A percentile compares a stretch with the other conserved stretches of the same genome.
Evolutionary conservation across 2,113 vertebrate genomes (phyloP).

Genomic region (Petroica traversi): DNA sequence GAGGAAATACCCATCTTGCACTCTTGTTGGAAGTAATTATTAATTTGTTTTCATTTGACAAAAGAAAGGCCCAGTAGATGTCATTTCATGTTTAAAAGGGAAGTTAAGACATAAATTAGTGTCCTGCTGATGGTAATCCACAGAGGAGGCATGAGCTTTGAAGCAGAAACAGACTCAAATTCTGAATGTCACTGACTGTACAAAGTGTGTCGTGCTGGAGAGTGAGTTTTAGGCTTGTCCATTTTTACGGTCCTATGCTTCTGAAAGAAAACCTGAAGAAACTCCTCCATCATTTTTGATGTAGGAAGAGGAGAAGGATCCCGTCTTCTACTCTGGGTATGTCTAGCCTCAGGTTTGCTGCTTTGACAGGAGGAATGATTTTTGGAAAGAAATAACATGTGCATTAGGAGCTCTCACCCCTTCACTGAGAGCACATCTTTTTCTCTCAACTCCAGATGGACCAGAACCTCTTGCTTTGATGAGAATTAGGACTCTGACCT

Average conservation of each 20-base stretch:
- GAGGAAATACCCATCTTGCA: not conserved
- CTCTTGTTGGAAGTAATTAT: not conserved
- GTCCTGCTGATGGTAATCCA: not conserved
- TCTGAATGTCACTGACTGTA: not conserved
- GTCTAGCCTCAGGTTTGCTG: not conserved
- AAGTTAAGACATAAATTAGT: not conserved
- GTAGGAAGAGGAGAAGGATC: not conserved
- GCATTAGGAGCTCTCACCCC: not conserved
- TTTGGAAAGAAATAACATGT: not conserved
- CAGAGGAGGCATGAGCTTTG: not conserved
- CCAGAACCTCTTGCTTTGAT: not conserved
- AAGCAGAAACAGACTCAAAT: not conserved
- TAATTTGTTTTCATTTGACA: not conserved
- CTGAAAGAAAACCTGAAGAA: not conserved
- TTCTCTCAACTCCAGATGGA: not conserved
- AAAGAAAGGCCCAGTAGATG: not conserved
- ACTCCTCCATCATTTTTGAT: not conserved
- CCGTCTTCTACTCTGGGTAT: not conserved
- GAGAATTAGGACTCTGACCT: not conserved
- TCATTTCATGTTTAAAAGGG: conserved; percentile 8
- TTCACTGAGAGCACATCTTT: not conserved
- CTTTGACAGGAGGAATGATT: not conserved
- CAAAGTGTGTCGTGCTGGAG: not conserved
- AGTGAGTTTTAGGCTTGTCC: not conserved
- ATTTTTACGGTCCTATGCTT: not conserved